Base-by-base conservation (phyloP, 2,888 invertebrate genomes). In the Drosophila atroscutellata region DNA sequence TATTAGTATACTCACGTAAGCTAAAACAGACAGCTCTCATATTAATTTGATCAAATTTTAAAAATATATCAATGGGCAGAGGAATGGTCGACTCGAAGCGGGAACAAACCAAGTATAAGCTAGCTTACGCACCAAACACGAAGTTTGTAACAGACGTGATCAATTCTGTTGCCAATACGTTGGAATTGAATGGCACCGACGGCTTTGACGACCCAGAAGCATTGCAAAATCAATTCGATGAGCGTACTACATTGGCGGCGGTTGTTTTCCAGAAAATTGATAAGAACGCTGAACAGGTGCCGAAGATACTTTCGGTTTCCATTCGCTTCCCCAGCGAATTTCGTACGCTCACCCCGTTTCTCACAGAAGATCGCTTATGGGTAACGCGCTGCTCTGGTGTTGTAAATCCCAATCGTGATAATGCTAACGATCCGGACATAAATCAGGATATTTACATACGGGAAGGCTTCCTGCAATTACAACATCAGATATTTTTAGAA, bases 381-480 rank as follows among this genome's bases (percentile, higher is more conserved):
- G 37, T 87, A 32, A 91, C 91, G 20, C 89, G 92, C 20, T 92
- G 92, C 42, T 79, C 78, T 2, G 90, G 90, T 7, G 64, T 76
- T 5, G 55, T 90, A 6, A 47, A 56, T n/a, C 7, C 64, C 18
- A 72, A 66, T 1, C 64, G 68, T 5, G 81, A 83, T 7, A 72
- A 78, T 58, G 64, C 56, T 3, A 39, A 62, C 3, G 70, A 78
- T 42, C 3, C 56, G 0, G 28, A 75, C 5, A 42, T 32, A 0
- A 45, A 79, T 20, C 80, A 75, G 50, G 91, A 92, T 68, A 77
- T 91, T n/a, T 91, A 91, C 54, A 77, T 89, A 47, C 83, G 86
- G 2, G 91, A 91, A 55, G 92, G 92, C 0, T 91, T 91, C 51
- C 77, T 91, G 2, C 92, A 91, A 60, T 47, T 91, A 32, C 90